Evolutionary conservation across 2,888 invertebrate genomes (phyloP).

Genomic region (Machimus atricapillus): DNA sequence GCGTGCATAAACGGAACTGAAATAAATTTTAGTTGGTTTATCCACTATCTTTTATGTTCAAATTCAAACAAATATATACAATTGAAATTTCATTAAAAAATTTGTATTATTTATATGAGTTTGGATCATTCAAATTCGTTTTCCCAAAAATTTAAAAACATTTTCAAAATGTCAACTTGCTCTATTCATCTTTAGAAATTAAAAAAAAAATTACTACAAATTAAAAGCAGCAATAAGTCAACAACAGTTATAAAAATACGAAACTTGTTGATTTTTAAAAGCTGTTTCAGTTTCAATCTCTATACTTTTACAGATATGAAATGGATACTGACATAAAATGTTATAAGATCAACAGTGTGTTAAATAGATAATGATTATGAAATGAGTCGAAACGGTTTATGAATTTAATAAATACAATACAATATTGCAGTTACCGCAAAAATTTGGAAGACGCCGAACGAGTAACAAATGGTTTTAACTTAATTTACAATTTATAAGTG

Average conservation of each 20-base stretch:
- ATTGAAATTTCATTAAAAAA: background rate
- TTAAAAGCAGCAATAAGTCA: background rate
- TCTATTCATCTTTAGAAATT: background rate
- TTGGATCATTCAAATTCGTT: background rate
- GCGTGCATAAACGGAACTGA: background rate
- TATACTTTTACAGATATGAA: background rate
- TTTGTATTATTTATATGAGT: background rate
- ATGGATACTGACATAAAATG: background rate
- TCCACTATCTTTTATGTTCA: background rate
- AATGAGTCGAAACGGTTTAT: background rate
- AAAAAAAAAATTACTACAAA: background rate
- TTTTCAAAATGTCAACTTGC: background rate
- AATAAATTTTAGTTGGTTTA: background rate
- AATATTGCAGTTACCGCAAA: background rate
- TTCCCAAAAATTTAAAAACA: background rate
- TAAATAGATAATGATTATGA: constrained; percentile 1
- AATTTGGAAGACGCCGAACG: constrained; percentile 35
- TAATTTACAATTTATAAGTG: constrained; percentile 9
- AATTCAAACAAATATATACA: background rate
- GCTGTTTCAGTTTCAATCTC: background rate
- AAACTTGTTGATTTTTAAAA: background rate
- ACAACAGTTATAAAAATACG: background rate
- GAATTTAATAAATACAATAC: constrained; percentile 25
- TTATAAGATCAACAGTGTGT: background rate
- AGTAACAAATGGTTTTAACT: background rate